Base-by-base conservation (phyloP, 1,140 invertebrate genomes). In the Heliconius melpomene region DNA sequence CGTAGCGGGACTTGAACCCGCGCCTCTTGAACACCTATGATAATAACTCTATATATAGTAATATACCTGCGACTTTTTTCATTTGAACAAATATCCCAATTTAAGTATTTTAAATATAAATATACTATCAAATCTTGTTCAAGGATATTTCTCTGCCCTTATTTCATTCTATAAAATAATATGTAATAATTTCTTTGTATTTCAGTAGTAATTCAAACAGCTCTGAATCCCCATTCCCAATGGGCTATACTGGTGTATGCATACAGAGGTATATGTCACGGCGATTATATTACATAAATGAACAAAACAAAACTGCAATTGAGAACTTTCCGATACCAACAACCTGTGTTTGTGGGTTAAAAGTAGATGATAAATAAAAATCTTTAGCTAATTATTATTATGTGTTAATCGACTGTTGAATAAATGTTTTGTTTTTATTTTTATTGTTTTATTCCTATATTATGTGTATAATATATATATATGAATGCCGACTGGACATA, bases 221-320 rank as follows among this genome's bases (percentile, higher is more conserved):
- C 60, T 11, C 8, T 16, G 23, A 29, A 29, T 66, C 60, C 5
- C 60, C 11, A 8, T 66, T 66, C 23, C 23, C 26, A 3, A 13
- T 29, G 23, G 60, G 60, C 52, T 75, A 38, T 26, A 54, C 52
- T 20, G 16, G 29, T 3, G 29, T 20, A 26, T 75, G 74, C 18
- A 5, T 75, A 8, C 74, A 75, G 29, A 54, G 26, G 18, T 75
- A n/a, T 29, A 60, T 18, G 18, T 75, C n/a, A 36, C 52, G 46
- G 3, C 29, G 6, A 75, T 36, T 75, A 36, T 60, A 75, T n/a
- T 75, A 57, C 8, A 75, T 75, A 57, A 8, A 74, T 29, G 36
- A 75, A 32, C 7, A n/a, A 8, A 26, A 57, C 20, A 20, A 75
- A 20, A 57, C 7, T 57, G 9, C 5, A n/a, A 57, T 13, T 8